Conservation (phyloP, 2,888 invertebrate species). For the Ypsolopha sequella region DNA sequence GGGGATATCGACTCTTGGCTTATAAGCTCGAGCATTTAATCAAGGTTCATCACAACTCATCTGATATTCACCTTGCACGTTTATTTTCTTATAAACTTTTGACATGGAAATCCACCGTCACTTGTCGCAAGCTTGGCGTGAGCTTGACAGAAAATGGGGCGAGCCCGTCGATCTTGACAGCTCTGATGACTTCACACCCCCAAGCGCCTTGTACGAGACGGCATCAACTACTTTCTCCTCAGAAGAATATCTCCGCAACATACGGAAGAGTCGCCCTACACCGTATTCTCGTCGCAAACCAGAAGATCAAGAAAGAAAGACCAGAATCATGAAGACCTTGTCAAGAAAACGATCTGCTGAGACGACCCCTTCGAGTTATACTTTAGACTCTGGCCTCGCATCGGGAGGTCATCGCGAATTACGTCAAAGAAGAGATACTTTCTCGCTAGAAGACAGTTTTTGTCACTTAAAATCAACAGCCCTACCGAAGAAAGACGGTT, state of each 20-base stretch:
- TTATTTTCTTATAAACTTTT: no score
- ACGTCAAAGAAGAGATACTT: no score
- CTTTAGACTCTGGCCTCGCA: not conserved
- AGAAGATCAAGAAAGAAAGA: not conserved
- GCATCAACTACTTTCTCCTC: constrained; percentile 36
- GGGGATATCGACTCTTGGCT: not conserved
- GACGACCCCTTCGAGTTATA: not conserved
- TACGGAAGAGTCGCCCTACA: constrained; percentile 19
- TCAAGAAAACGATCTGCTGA: not conserved
- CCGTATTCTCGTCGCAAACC: constrained; percentile 21
- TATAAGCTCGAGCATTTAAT: not conserved
- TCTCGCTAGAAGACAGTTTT: not conserved
- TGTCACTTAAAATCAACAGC: not conserved
- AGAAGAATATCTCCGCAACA: constrained; percentile 28
- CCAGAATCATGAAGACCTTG: not conserved
- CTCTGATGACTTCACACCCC: constrained; percentile 15
- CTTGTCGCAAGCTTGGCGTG: constrained; percentile 34
- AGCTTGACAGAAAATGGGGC: constrained; percentile 42
- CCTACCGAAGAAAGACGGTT: not conserved
- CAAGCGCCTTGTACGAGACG: constrained; percentile 27
- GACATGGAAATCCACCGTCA: constrained; percentile 41
- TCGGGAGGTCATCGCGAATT: not conserved
- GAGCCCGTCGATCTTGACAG: constrained; percentile 31
- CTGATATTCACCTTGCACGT: not conserved
- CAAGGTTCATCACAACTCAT: not conserved